Base-by-base conservation (phyloP, 2,888 invertebrate species). In the Saturnia japonica region DNA sequence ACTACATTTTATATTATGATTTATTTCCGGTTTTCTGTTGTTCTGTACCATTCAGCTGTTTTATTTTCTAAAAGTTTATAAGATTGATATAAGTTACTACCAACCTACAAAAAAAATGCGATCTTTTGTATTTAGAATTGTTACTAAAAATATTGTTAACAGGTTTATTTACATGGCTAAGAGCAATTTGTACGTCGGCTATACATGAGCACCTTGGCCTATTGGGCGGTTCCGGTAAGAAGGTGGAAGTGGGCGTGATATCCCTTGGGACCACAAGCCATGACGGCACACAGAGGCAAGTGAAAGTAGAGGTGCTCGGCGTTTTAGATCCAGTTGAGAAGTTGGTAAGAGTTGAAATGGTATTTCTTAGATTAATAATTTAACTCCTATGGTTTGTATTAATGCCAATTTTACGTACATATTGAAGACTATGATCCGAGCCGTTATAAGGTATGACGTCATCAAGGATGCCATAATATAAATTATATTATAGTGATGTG, bases 271-370 rank as follows among this genome's bases (percentile, higher is more conserved):
- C 98, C 0, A 97, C 97, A 0, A 97, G 97, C 1, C 97, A 97
- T 81, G 96, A 96, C 83, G 96, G 96, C 11, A 95, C 95, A 19
- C 95, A 96, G 82, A 92, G 96, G 19, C 96, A 97, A 89, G 97
- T 97, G 0, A 97, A 97, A 86, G 97, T 98, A 0, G 98, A 98
- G 88, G 97, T 98, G 9, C 91, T 98, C 67, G 98, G 98, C 0
- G 96, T 97, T 2, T 90, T 97, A 74, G 97, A 98, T 88, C 95
- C 96, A 8, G 93, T 95, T 7, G 96, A 96, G 34, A 96, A 96
- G 88, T 89, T 95, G 73, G 95, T 94, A 70, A 87, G 88, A 82
- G 1, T 14, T 28, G 0, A 60, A 12, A 6, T 28, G 6, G 4
- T 14, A 60, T 11, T 28, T 1, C 14, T 25, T 14, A 28, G 22